Evolutionary conservation across 1,140 invertebrate genomes (phyloP).

Genomic region (Drosophila parabipectinata): DNA sequence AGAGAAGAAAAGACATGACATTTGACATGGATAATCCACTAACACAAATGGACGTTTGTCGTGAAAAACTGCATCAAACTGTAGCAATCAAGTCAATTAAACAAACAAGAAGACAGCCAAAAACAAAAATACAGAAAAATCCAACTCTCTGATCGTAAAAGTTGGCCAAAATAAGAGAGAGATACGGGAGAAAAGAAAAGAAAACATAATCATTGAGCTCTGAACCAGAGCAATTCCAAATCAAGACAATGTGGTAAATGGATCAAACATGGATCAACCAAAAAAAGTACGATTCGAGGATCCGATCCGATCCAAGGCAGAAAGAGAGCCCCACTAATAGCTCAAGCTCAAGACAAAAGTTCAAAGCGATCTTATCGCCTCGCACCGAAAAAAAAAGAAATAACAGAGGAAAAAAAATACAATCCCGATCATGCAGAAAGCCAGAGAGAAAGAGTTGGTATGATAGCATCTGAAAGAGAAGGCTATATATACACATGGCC

Average conservation of each 20-base stretch:
- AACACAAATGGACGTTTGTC: slow-evolving; percentile 50
- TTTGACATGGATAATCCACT: slow-evolving; percentile 57
- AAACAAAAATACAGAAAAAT: slow-evolving; percentile 10
- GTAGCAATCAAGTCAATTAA: slow-evolving; percentile 80
- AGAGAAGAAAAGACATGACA: slow-evolving; percentile 58
- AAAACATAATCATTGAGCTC: slow-evolving; percentile 50
- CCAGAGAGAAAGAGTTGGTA: slow-evolving; percentile 9
- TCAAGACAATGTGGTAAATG: slow-evolving; percentile 64
- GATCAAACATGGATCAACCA: slow-evolving; percentile 48
- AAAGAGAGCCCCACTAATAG: slow-evolving; percentile 38
- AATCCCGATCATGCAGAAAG: slow-evolving; percentile 7
- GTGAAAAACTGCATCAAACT: slow-evolving; percentile 63
- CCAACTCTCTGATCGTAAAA: slow-evolving; percentile 22
- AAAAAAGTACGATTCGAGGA: slow-evolving; percentile 32
- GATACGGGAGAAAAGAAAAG: not conserved
- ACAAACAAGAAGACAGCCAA: slow-evolving; percentile 66
- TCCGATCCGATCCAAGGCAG: slow-evolving; percentile 1
- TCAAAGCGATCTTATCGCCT: slow-evolving; percentile 57
- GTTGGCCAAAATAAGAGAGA: not conserved
- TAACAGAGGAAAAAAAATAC: not conserved
- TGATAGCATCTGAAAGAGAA: slow-evolving; percentile 16
- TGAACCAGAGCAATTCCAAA: slow-evolving; percentile 63
- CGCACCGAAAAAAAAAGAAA: slow-evolving; percentile 10
- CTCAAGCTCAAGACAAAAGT: slow-evolving; percentile 52
- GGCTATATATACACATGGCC: slow-evolving; percentile 39